Conservation (phyloP, 2,797 vertebrate genomes). For the Fistularia tabacaria region DNA sequence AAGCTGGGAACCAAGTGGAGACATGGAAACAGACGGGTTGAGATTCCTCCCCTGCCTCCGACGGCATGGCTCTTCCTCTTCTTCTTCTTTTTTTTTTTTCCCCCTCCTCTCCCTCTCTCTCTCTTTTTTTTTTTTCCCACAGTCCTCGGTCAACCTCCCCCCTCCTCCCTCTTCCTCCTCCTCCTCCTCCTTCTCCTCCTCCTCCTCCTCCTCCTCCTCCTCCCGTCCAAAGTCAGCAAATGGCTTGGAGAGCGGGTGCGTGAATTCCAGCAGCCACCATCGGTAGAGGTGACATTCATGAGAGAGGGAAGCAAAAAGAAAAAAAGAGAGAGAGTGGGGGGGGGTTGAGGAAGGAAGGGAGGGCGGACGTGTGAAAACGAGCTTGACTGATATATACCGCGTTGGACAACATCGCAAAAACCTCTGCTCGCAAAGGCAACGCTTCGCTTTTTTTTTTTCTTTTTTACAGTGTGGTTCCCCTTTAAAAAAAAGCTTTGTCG, state of each 20-base stretch:
- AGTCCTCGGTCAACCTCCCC: constrained; percentile 13
- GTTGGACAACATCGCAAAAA: constrained; percentile 49
- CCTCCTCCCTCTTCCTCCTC: neutral
- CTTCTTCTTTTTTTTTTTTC: constrained; percentile 52
- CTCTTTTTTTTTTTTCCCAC: constrained; percentile 1
- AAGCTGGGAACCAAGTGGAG: constrained; percentile 60
- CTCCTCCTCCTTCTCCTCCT: constrained; percentile 22
- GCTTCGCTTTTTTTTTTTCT: constrained; percentile 49
- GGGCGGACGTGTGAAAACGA: constrained; percentile 50
- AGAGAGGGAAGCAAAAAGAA: constrained; percentile 55
- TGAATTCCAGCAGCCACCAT: constrained; percentile 77
- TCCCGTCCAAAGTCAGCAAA: constrained; percentile 73
- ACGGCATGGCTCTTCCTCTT: constrained; percentile 70
- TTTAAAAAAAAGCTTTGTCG: neutral
- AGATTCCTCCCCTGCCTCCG: constrained; percentile 75
- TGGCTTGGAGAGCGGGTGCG: constrained; percentile 65
- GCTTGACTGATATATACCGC: constrained; percentile 45
- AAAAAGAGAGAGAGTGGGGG: constrained; percentile 7
- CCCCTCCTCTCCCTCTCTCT: constrained; percentile 47
- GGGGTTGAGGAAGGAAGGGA: constrained; percentile 4
- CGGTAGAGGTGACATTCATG: constrained; percentile 84
- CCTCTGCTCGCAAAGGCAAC: constrained; percentile 28
- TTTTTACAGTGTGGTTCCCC: neutral
- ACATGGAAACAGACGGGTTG: constrained; percentile 67
- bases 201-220: constrained; percentile 42